A percentile compares a stretch with the other conserved stretches of the same genome.
Evolutionary conservation across 2,113 vertebrate species (phyloP).

Genomic region (Plotosus lineatus): DNA sequence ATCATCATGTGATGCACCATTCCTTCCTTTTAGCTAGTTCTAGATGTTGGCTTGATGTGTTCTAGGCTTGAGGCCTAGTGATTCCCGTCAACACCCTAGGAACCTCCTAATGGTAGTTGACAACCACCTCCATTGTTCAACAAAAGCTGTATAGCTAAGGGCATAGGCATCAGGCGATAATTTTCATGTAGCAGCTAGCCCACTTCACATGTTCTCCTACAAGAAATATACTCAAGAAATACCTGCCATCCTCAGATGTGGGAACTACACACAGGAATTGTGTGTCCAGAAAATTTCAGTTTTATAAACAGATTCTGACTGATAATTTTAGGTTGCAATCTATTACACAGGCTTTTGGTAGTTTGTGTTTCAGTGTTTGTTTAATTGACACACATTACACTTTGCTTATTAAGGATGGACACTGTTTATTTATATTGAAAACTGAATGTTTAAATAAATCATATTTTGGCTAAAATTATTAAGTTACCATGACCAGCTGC

Average conservation of each 20-base stretch:
- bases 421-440: not conserved
- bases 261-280: not conserved
- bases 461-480: not conserved
- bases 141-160: too few species aligned
- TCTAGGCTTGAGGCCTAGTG: too few species aligned
- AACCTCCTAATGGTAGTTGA: too few species aligned
- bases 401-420: not conserved
- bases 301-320: not conserved
- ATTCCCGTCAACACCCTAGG: too few species aligned
- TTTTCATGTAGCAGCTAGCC: too few species aligned
- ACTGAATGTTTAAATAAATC: not conserved
- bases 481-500: not conserved
- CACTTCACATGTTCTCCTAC: too few species aligned
- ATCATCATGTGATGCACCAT: too few species aligned
- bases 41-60: too few species aligned
- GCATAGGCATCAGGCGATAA: too few species aligned
- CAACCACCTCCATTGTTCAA: too few species aligned
- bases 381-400: not conserved
- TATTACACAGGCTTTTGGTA: not conserved
- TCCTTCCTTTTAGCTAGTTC: too few species aligned
- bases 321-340: not conserved
- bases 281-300: not conserved
- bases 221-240: not conserved
- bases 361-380: not conserved
- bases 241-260: not conserved